phyloP scores from a whole-genome alignment of 2,113 vertebrate genomes.

The Myotis yumanensis region DNA sequence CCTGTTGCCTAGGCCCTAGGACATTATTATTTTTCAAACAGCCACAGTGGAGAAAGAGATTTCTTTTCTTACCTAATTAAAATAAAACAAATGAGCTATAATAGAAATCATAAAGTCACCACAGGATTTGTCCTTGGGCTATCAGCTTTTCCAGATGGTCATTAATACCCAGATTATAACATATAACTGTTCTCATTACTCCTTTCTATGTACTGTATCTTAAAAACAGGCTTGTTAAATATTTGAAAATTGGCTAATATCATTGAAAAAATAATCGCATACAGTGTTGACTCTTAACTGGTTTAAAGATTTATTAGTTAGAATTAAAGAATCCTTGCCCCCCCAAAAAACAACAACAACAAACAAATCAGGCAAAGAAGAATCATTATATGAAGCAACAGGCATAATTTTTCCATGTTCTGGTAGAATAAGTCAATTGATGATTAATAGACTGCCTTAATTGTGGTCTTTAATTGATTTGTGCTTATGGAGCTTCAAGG shows the following conservation, averaged over 20 bases:
- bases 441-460: background rate
- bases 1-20: conserved; percentile 18
- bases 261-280: conserved; percentile 48
- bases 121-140: conserved; percentile 73
- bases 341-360: background rate
- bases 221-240: conserved; percentile 59
- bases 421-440: background rate
- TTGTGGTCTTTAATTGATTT: background rate
- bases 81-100: conserved; percentile 77
- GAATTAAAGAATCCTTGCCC: background rate
- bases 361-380: background rate
- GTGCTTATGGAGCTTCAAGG: background rate
- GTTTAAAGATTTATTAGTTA: conserved; percentile 22
- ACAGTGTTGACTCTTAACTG: conserved; percentile 16
- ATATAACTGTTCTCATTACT: conserved; percentile 75
- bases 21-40: conserved; percentile 54
- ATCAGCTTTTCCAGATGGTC: conserved; percentile 78
- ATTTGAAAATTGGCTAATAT: conserved; percentile 46
- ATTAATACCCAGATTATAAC: conserved; percentile 82
- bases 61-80: conserved; percentile 81
- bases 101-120: conserved; percentile 79
- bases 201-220: conserved; percentile 54
- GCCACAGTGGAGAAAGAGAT: conserved; percentile 29
- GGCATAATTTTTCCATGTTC: background rate
- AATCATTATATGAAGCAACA: background rate